Conservation (phyloP, 1,140 invertebrate genomes). For the Papilio glaucus region DNA sequence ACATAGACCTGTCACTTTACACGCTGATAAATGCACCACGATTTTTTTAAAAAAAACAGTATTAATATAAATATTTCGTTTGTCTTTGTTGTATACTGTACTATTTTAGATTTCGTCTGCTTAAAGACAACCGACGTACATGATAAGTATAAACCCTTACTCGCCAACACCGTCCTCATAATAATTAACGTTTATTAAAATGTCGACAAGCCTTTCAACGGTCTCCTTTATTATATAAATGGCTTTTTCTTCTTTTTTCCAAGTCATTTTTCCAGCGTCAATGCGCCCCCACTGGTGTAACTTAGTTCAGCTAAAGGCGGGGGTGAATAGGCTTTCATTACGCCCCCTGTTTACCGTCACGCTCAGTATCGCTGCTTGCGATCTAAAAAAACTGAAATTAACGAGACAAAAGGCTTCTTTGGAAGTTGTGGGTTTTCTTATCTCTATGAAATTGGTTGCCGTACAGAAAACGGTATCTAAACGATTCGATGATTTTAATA, state of each 20-base stretch:
- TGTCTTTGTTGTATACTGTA: no score
- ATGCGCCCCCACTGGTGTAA: background rate
- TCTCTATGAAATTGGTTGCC: no score
- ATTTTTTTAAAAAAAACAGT: no score
- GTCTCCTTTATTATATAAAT: background rate
- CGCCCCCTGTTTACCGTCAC: constrained; percentile 4
- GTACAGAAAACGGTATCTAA: no score
- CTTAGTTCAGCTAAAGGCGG: constrained; percentile 2
- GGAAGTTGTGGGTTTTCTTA: no score
- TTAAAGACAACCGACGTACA: no score
- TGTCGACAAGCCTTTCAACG: background rate
- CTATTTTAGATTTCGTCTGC: no score
- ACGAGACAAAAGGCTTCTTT: background rate
- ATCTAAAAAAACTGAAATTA: constrained; percentile 15
- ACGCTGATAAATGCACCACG: no score
- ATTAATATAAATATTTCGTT: no score
- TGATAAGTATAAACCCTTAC: background rate
- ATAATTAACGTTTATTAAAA: background rate
- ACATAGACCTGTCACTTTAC: no score
- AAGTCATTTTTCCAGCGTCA: constrained; percentile 20
- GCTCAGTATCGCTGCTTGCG: background rate
- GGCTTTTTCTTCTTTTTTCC: background rate
- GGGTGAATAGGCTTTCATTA: constrained; percentile 19
- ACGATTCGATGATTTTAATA: no score
- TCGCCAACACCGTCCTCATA: background rate